Evolutionary conservation across 2,888 invertebrate species (phyloP).

Genomic region (Barypeithes pellucidus): DNA sequence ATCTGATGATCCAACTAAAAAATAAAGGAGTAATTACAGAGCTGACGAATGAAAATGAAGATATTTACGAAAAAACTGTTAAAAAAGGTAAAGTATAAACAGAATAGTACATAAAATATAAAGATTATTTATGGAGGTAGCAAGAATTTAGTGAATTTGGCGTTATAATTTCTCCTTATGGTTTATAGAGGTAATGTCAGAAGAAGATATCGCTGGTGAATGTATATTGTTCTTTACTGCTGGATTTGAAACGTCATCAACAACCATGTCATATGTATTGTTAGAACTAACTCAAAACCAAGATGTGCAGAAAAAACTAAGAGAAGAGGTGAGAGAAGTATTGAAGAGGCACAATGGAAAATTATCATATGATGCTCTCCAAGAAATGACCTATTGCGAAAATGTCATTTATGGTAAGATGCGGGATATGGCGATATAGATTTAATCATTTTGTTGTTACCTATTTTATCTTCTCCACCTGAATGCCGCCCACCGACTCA

Average conservation of each 20-base stretch:
- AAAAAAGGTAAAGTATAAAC: conserved; percentile 14
- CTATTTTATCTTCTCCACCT: not conserved
- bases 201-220: conserved; percentile 56
- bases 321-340: conserved; percentile 55
- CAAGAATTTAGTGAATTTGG: not conserved
- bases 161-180: not conserved
- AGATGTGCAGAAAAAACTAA: conserved; percentile 59
- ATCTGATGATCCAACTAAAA: conserved; percentile 52
- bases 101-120: no score
- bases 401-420: not conserved
- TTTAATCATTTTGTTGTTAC: no score
- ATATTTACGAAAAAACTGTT: conserved; percentile 38
- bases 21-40: conserved; percentile 62
- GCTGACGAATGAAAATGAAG: conserved; percentile 55
- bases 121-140: no score
- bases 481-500: not conserved
- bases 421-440: no score
- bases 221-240: conserved; percentile 59
- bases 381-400: conserved; percentile 57
- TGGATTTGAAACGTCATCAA: conserved; percentile 60
- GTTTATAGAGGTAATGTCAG: conserved; percentile 22
- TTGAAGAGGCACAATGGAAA: conserved; percentile 53
- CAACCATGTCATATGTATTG: conserved; percentile 58
- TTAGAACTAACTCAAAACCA: conserved; percentile 55
- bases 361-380: conserved; percentile 58